Percentiles rank a stretch among this genome's conserved stretches.
phyloP scores from a whole-genome alignment of 2,888 invertebrate genomes.

The Imbricaverruca yamaguchii region DNA sequence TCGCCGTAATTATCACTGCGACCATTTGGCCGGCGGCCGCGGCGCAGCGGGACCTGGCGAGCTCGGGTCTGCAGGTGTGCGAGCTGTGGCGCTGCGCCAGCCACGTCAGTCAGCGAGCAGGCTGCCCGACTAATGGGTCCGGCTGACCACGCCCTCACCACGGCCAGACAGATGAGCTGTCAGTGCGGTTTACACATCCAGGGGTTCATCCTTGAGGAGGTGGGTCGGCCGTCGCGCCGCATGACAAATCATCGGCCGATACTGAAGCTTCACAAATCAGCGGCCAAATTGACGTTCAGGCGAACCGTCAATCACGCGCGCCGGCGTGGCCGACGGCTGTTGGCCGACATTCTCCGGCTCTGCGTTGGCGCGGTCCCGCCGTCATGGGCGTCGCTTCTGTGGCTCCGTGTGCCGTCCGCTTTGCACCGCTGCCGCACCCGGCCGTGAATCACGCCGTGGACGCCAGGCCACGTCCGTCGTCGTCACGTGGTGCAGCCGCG shows the following conservation, averaged over 20 bases:
- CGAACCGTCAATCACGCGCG: neutral
- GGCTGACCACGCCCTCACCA: neutral
- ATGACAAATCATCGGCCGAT: neutral
- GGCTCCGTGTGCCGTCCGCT: too few species aligned
- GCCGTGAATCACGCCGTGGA: too few species aligned
- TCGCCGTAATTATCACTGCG: neutral
- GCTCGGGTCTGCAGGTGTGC: too few species aligned
- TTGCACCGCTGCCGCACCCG: too few species aligned
- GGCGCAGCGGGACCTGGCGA: too few species aligned
- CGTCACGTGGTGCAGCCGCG: neutral
- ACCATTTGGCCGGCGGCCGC: neutral
- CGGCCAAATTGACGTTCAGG: neutral
- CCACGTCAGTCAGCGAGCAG: neutral
- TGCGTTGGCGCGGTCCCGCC: too few species aligned
- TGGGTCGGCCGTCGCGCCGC: neutral
- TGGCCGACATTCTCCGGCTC: too few species aligned
- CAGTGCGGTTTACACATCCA: slow-evolving; percentile 2
- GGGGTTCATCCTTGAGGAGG: neutral
- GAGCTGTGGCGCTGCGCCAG: too few species aligned
- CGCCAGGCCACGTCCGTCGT: too few species aligned
- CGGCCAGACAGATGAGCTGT: neutral
- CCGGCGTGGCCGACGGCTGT: neutral
- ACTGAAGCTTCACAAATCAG: neutral
- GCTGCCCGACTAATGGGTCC: neutral
- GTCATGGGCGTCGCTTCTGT: too few species aligned